Evolutionary conservation across 2,113 vertebrate species (phyloP).

Genomic region (Lichenostomus cassidix): DNA sequence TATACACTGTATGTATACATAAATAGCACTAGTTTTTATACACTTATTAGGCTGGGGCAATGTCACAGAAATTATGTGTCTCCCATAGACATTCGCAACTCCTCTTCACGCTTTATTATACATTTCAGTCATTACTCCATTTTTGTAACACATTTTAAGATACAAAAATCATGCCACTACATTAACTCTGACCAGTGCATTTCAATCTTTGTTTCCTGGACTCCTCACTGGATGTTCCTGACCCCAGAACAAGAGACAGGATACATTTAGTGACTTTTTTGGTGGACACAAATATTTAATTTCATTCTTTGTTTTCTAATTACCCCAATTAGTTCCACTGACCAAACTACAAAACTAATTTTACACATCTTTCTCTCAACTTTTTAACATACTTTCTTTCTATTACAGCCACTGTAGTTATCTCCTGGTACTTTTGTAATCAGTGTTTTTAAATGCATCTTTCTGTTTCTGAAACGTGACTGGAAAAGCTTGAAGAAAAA

Average conservation of each 20-base stretch:
- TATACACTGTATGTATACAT: neutral
- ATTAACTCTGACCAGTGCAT: neutral
- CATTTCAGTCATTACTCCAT: neutral
- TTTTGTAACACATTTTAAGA: neutral
- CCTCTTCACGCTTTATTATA: neutral
- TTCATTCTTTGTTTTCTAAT: neutral
- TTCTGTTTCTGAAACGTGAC: neutral
- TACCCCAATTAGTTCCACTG: neutral
- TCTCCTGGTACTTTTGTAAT: neutral
- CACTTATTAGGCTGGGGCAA: neutral
- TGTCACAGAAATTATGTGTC: neutral
- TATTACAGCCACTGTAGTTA: neutral
- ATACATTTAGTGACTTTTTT: neutral
- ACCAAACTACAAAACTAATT: neutral
- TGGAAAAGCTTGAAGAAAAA: neutral
- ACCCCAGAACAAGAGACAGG: neutral
- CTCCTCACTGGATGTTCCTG: neutral
- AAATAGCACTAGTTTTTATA: neutral
- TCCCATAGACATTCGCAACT: neutral
- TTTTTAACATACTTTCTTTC: neutral
- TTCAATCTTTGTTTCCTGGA: neutral
- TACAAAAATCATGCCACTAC: neutral
- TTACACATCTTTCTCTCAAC: neutral
- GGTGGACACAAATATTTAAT: neutral
- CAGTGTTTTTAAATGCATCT: neutral